Percentiles rank a stretch among this genome's conserved stretches.
These are phyloP conservation scores for Cololabis saira DNA, from an alignment of 2,113 vertebrate genomes.

Conservation along the genomic window DNA sequence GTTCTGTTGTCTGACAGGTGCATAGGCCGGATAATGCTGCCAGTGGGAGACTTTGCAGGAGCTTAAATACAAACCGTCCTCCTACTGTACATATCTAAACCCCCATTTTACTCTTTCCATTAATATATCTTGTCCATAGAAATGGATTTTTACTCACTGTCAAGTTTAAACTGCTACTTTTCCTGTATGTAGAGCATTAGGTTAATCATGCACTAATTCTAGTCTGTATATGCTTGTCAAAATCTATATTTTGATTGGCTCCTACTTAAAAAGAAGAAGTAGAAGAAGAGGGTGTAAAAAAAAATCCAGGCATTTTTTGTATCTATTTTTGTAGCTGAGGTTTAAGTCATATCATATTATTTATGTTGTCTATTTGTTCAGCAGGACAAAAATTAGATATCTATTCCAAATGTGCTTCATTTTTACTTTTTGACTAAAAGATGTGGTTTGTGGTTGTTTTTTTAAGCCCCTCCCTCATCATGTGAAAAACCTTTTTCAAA, in stretches of 20 bases:
- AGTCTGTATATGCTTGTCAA: conserved; percentile 60
- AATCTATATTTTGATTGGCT: conserved; percentile 34
- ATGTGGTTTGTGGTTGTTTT: no score
- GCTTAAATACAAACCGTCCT: conserved; percentile 77
- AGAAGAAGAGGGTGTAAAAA: no score
- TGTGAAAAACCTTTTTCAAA: no score
- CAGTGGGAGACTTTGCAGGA: conserved; percentile 75
- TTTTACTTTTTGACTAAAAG: no score
- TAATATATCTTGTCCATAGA: conserved; percentile 74
- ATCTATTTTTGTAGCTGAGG: background rate
- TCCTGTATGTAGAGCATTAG: conserved; percentile 66
- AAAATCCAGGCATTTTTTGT: no score
- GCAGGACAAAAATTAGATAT: no score
- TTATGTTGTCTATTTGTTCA: background rate
- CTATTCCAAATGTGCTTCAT: no score
- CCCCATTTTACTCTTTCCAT: conserved; percentile 76
- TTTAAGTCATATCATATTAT: background rate
- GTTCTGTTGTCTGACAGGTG: conserved; percentile 79
- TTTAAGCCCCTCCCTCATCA: no score
- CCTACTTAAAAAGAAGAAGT: background rate
- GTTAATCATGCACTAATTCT: conserved; percentile 67
- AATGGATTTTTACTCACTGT: conserved; percentile 75
- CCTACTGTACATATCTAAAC: conserved; percentile 80
- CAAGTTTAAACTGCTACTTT: conserved; percentile 66
- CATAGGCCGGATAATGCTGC: conserved; percentile 73